Conservation (phyloP, 2,888 invertebrate species). For the Ennomos fuscantarius region DNA sequence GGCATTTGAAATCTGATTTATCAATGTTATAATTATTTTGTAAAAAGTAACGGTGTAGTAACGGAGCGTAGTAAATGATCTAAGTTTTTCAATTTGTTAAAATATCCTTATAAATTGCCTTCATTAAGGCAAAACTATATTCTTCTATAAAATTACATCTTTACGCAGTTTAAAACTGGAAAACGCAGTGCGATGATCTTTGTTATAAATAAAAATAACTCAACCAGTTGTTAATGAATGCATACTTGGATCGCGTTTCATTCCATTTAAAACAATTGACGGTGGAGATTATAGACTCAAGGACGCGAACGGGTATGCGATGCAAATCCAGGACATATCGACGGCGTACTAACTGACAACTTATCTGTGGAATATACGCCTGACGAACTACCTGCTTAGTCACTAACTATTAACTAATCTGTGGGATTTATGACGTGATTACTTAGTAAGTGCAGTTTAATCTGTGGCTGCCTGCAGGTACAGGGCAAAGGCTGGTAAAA, state of each 20-base stretch:
- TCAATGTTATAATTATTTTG: no score
- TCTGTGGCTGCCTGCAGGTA: constrained; percentile 9
- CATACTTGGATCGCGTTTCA: constrained; percentile 24
- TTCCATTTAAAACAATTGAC: constrained; percentile 30
- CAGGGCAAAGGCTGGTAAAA: constrained; percentile 46
- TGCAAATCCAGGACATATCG: constrained; percentile 34
- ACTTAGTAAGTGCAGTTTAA: constrained; percentile 1
- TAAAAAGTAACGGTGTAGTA: no score
- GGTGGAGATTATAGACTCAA: constrained; percentile 27
- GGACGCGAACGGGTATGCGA: constrained; percentile 19
- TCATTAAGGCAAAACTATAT: no score
- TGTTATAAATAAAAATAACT: constrained; percentile 4
- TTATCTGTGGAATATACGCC: background rate
- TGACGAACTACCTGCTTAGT: no score
- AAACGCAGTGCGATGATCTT: background rate
- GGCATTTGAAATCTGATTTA: no score
- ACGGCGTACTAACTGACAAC: background rate
- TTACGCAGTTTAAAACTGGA: no score
- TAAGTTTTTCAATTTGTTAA: no score
- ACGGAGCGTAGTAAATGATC: no score
- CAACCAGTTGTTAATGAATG: constrained; percentile 12
- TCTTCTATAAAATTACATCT: no score
- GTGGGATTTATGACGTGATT: no score
- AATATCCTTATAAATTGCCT: no score
- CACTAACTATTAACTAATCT: no score